phyloP scores from a whole-genome alignment of 1,140 invertebrate genomes.

The Gonioctena quinquepunctata region DNA sequence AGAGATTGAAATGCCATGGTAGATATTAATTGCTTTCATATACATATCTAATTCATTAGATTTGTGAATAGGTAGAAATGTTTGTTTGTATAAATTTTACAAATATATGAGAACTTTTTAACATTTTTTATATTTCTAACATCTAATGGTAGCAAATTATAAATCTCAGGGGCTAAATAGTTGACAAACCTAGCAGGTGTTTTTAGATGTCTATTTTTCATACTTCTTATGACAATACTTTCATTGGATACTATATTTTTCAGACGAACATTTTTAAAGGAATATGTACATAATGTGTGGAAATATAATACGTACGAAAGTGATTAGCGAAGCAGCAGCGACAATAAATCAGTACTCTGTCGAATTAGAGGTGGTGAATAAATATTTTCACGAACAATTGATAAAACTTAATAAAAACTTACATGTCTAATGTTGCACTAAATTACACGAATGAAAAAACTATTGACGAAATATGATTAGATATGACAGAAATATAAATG shows the following conservation, averaged over 20 bases:
- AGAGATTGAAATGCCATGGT: not conserved
- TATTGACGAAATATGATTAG: no score
- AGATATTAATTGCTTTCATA: not conserved
- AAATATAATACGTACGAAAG: no score
- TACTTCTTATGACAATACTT: not conserved
- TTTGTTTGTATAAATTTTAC: not conserved
- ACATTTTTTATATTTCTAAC: not conserved
- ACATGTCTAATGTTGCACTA: no score
- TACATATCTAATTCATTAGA: not conserved
- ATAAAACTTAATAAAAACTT: no score
- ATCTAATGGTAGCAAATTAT: not conserved
- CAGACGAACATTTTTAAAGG: not conserved
- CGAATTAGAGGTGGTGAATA: no score
- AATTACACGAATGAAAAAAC: no score
- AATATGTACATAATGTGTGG: not conserved
- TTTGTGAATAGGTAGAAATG: not conserved
- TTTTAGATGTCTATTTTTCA: not conserved
- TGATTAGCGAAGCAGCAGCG: no score
- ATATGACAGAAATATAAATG: no score
- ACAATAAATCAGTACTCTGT: no score
- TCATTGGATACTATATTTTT: not conserved
- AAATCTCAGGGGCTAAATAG: not conserved
- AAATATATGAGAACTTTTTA: not conserved
- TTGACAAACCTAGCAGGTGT: not conserved
- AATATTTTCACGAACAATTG: no score